Conservation (phyloP, 2,888 invertebrate species). For the Mimas tiliae region DNA sequence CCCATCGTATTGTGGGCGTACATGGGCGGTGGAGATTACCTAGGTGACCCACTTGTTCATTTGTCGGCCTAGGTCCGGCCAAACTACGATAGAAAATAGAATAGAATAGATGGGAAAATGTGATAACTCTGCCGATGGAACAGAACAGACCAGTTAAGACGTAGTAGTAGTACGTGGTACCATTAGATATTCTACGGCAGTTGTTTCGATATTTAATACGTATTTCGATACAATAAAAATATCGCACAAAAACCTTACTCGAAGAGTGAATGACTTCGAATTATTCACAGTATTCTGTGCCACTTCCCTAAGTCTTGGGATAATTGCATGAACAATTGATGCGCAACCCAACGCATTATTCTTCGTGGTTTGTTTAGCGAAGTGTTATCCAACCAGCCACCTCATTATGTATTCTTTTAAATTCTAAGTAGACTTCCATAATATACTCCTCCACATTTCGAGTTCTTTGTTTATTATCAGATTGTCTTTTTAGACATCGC, state of each 20-base stretch:
- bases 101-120: too few species aligned
- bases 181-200: too few species aligned
- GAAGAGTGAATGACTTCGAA: not conserved
- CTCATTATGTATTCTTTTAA: not conserved
- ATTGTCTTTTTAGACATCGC: not conserved
- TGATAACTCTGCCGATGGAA: too few species aligned
- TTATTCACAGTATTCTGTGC: not conserved
- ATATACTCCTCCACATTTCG: not conserved
- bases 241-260: not conserved
- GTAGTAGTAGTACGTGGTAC: too few species aligned
- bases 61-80: too few species aligned
- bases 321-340: slow-evolving; percentile 2
- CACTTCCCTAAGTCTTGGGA: not conserved
- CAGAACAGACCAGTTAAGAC: too few species aligned
- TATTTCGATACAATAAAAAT: not conserved
- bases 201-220: too few species aligned
- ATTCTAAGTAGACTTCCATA: not conserved
- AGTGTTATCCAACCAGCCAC: not conserved
- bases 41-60: too few species aligned
- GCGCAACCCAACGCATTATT: not conserved
- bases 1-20: too few species aligned
- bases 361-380: not conserved
- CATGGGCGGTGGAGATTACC: too few species aligned
- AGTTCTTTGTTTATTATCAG: not conserved
- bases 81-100: too few species aligned